Conservation (phyloP, 2,797 vertebrate genomes). For the Pangasius krempfi region DNA sequence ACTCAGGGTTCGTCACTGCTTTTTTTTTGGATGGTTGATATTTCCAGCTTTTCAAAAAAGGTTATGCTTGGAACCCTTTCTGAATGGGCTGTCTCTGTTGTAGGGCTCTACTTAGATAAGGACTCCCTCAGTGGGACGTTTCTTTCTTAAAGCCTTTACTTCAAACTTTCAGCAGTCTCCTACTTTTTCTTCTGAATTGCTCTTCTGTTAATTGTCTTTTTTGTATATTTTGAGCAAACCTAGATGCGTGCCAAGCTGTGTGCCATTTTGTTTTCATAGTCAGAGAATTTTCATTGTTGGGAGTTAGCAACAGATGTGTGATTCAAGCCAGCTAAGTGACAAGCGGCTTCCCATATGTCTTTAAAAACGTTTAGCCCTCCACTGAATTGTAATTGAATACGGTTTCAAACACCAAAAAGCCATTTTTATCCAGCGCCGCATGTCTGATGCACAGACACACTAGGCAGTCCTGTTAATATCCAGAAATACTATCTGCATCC, state of each 20-base stretch:
- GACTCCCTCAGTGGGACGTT: neutral
- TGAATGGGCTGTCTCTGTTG: neutral
- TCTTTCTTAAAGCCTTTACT: neutral
- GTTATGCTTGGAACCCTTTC: neutral
- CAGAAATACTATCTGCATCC: neutral
- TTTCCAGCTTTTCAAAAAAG: neutral
- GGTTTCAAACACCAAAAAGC: neutral
- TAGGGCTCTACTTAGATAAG: neutral
- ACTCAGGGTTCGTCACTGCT: neutral
- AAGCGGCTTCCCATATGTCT: neutral
- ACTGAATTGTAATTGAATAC: neutral
- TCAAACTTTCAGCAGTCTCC: neutral
- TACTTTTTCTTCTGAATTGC: neutral
- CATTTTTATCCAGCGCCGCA: neutral
- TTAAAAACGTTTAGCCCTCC: neutral
- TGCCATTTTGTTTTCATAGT: neutral
- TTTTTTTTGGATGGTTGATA: neutral
- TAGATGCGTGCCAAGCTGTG: neutral
- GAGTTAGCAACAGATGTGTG: neutral
- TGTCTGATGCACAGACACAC: neutral
- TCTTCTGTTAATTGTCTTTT: neutral
- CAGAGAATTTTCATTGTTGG: neutral
- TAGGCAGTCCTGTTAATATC: neutral
- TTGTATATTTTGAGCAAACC: neutral
- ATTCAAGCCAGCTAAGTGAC: neutral